Conservation (phyloP, 2,797 vertebrate species). For the Rhadinocentrus ornatus region DNA sequence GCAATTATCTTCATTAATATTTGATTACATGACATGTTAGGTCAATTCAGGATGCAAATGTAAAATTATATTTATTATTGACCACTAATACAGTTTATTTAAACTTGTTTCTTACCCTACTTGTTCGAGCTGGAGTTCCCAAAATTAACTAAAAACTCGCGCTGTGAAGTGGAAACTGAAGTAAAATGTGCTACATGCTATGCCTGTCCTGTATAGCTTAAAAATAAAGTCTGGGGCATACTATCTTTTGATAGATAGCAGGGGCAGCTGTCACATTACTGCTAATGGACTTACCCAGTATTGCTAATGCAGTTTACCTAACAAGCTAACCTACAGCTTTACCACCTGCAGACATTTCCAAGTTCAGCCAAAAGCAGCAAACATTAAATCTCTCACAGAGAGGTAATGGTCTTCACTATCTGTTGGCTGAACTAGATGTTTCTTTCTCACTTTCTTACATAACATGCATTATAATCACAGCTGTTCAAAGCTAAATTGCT, state of each 20-base stretch:
- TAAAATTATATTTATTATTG: background rate
- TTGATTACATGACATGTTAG: background rate
- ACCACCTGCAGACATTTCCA: constrained; percentile 18
- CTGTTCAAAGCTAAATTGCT: constrained; percentile 23
- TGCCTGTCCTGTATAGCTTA: constrained; percentile 7
- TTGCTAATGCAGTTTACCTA: constrained; percentile 27
- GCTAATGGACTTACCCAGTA: background rate
- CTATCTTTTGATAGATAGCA: background rate
- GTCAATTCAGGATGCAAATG: background rate
- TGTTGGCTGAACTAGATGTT: background rate
- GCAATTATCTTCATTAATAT: background rate
- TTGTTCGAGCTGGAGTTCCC: background rate
- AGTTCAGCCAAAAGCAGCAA: background rate
- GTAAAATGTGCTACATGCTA: background rate
- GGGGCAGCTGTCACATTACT: background rate
- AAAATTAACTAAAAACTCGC: background rate
- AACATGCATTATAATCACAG: constrained; percentile 18
- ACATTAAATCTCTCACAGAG: background rate
- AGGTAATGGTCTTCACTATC: background rate
- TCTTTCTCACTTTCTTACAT: constrained; percentile 24
- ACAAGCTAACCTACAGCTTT: constrained; percentile 36
- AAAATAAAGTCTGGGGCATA: background rate
- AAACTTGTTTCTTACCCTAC: background rate
- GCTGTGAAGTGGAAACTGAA: background rate
- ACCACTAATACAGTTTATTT: background rate